A percentile compares a stretch with the other conserved stretches of the same genome.
phyloP scores from a whole-genome alignment of 2,113 vertebrate species.

The Gymnocephalus cernua region DNA sequence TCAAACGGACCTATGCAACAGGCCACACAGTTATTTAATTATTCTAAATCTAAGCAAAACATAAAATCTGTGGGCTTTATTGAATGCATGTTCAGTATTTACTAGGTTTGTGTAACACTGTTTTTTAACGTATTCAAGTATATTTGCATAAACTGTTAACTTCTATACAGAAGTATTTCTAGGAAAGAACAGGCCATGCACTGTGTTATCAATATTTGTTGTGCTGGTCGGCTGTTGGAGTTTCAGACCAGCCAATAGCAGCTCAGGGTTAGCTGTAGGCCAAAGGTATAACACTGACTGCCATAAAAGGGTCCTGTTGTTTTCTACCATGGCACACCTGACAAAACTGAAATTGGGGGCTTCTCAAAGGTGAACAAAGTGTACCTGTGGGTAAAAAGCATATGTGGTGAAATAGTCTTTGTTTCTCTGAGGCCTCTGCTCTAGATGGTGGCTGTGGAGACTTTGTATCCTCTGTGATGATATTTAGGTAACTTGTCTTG shows the following conservation, averaged over 20 bases:
- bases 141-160: neutral
- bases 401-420: constrained; percentile 29
- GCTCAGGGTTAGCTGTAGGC: constrained; percentile 34
- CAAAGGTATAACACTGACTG: constrained; percentile 33
- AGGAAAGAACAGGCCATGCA: neutral
- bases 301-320: constrained; percentile 45
- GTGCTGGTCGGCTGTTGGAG: constrained; percentile 16
- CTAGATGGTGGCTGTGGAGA: constrained; percentile 12
- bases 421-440: constrained; percentile 28
- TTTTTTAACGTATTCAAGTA: neutral
- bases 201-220: constrained; percentile 21
- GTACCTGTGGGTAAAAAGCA: constrained; percentile 23
- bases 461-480: constrained; percentile 21
- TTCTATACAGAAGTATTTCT: neutral
- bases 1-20: neutral
- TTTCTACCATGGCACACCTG: constrained; percentile 16
- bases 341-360: constrained; percentile 45
- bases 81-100: neutral
- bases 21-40: neutral
- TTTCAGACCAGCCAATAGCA: constrained; percentile 40
- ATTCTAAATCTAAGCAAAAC: neutral
- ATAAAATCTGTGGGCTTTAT: neutral
- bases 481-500: constrained; percentile 17
- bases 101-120: neutral
- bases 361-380: constrained; percentile 46